Evolutionary conservation across 1,140 invertebrate species (phyloP).

Genomic region (Drosophila ananassae): DNA sequence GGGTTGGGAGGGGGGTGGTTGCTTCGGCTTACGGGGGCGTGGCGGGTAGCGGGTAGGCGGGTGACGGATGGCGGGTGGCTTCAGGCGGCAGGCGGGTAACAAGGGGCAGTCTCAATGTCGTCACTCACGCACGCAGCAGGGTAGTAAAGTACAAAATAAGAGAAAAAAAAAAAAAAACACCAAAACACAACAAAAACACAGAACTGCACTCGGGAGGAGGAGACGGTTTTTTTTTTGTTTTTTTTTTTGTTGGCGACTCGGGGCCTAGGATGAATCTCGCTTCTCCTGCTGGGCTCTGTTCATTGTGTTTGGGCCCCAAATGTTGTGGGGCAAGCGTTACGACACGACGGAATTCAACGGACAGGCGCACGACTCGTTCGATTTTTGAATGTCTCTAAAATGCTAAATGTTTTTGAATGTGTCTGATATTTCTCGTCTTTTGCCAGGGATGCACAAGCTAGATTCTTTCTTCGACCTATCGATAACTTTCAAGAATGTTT

Average conservation of each 20-base stretch:
- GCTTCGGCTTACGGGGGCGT: conserved; percentile 1
- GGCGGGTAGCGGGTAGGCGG: conserved; percentile 1
- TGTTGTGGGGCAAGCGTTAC: conserved; percentile 14
- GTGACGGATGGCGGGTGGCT: conserved; percentile 6
- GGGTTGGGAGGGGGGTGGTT: neutral
- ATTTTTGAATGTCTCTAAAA: conserved; percentile 30
- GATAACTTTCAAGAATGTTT: too few species aligned
- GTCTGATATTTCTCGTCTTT: too few species aligned
- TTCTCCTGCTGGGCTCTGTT: conserved; percentile 43
- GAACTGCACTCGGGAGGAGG: neutral
- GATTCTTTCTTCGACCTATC: too few species aligned
- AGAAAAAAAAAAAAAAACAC: neutral
- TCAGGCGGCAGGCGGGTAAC: neutral
- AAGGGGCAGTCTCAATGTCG: conserved; percentile 65
- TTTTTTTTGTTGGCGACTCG: neutral
- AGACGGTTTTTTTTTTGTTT: neutral
- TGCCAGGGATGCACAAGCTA: too few species aligned
- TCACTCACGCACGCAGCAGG: conserved; percentile 51
- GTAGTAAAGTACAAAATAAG: neutral
- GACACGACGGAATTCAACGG: conserved; percentile 1
- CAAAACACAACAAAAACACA: conserved; percentile 5
- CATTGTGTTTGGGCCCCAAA: conserved; percentile 10
- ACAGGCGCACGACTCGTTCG: conserved; percentile 16
- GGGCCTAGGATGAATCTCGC: conserved; percentile 52
- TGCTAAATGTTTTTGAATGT: conserved; percentile 9